Evolutionary conservation across 2,113 vertebrate species (phyloP).

Genomic region (Coturnix japonica): DNA sequence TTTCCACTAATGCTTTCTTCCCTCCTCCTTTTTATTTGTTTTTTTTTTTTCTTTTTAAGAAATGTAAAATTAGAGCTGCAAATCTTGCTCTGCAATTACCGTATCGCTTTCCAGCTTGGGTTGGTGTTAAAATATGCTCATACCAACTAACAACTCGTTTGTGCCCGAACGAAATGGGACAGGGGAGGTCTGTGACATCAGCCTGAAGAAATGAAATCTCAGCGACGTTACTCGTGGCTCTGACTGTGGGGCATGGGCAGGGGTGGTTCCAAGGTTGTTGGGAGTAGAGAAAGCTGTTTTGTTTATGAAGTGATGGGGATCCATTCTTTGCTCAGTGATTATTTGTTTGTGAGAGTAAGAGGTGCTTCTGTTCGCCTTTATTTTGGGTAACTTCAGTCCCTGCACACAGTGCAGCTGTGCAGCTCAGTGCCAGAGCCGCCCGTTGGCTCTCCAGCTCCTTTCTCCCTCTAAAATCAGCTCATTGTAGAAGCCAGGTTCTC

Average conservation of each 20-base stretch:
- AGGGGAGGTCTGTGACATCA: background rate
- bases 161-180: background rate
- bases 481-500: background rate
- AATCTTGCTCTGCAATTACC: background rate
- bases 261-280: background rate
- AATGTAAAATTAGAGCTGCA: background rate
- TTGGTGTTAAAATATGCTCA: background rate
- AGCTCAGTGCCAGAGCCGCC: background rate
- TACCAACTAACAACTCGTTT: background rate
- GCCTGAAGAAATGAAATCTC: background rate
- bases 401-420: background rate
- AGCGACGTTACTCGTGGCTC: background rate
- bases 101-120: constrained; percentile 1
- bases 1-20: background rate
- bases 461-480: background rate
- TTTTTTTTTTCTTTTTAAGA: background rate
- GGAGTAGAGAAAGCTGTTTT: background rate
- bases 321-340: background rate
- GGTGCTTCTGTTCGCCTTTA: background rate
- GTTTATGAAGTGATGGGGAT: background rate
- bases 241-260: background rate
- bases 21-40: background rate
- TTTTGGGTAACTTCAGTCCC: background rate
- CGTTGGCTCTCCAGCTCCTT: background rate
- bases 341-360: background rate